Percentiles rank a stretch among this genome's conserved stretches.
These are phyloP conservation scores for Ptychoptera contaminata DNA, from an alignment of 2,888 invertebrate genomes.

Conservation along the genomic window DNA sequence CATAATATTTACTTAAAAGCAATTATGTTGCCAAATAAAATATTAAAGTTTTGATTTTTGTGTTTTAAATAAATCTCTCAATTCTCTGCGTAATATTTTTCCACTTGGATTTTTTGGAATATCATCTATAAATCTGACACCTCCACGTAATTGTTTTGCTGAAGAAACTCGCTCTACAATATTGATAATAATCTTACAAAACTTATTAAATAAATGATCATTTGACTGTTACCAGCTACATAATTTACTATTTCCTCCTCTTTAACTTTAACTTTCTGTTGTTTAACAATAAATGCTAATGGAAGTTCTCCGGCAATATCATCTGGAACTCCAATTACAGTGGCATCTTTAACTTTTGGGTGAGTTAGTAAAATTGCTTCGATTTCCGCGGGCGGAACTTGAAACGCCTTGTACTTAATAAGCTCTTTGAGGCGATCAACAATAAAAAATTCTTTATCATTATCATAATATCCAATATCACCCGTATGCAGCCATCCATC, in stretches of 20 bases:
- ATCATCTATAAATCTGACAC: constrained; percentile 51
- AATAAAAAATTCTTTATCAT: constrained; percentile 60
- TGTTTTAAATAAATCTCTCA: constrained; percentile 21
- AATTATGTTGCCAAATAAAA: too few species aligned
- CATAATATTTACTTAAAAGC: too few species aligned
- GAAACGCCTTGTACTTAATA: constrained; percentile 78
- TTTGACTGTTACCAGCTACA: constrained; percentile 26
- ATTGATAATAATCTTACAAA: too few species aligned
- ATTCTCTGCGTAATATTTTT: constrained; percentile 53
- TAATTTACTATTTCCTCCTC: constrained; percentile 40
- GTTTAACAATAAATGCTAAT: constrained; percentile 55
- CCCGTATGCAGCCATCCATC: constrained; percentile 69
- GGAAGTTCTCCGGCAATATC: constrained; percentile 60
- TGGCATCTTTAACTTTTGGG: constrained; percentile 55
- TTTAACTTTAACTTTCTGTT: constrained; percentile 34
- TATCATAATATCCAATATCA: constrained; percentile 69
- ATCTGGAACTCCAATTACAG: constrained; percentile 64
- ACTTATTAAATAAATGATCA: too few species aligned
- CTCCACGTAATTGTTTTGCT: constrained; percentile 60
- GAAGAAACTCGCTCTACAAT: constrained; percentile 36
- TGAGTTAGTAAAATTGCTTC: constrained; percentile 62
- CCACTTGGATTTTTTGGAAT: constrained; percentile 67
- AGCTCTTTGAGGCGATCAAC: constrained; percentile 79
- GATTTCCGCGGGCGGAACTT: constrained; percentile 78
- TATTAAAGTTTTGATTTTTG: constrained; percentile 6